Conservation (phyloP, 2,888 invertebrate species). For the Synanthedon formicaeformis region DNA sequence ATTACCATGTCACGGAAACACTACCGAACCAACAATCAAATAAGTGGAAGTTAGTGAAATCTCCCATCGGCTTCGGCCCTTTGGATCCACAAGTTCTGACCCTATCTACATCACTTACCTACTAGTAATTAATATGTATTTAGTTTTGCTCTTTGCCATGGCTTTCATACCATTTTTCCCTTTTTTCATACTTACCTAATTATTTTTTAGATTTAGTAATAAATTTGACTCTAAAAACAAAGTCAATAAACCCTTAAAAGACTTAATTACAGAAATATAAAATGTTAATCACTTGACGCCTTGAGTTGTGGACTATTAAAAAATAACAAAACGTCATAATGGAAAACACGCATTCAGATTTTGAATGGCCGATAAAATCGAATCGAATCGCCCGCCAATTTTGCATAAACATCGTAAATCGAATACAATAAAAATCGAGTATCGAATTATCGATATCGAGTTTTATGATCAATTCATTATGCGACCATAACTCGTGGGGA, state of each 20-base stretch:
- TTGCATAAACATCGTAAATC: constrained; percentile 62
- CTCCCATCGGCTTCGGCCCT: too few relatives aligned
- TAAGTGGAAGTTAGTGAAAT: too few relatives aligned
- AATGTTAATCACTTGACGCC: constrained; percentile 21
- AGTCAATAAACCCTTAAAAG: neutral
- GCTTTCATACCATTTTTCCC: too few relatives aligned
- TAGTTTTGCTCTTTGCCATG: too few relatives aligned
- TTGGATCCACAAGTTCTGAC: too few relatives aligned
- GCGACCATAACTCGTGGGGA: constrained; percentile 28
- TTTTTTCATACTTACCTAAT: too few relatives aligned
- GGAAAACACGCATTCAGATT: constrained; percentile 40
- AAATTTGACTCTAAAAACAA: neutral
- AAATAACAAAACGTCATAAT: constrained; percentile 40
- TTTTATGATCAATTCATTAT: constrained; percentile 48
- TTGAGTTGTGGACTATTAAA: constrained; percentile 17
- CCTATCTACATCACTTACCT: too few relatives aligned
- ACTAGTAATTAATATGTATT: too few relatives aligned
- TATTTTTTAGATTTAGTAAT: too few relatives aligned
- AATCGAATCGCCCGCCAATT: constrained; percentile 54
- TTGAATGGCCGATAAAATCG: constrained; percentile 62
- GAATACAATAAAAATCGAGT: constrained; percentile 53
- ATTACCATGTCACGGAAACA: too few relatives aligned
- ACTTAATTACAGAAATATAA: neutral
- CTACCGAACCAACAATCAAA: too few relatives aligned
- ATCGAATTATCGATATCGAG: constrained; percentile 52